These are phyloP conservation scores for Cyphomyrus discorhynchus DNA, from an alignment of 2,113 vertebrate genomes.

Conservation along the genomic window DNA sequence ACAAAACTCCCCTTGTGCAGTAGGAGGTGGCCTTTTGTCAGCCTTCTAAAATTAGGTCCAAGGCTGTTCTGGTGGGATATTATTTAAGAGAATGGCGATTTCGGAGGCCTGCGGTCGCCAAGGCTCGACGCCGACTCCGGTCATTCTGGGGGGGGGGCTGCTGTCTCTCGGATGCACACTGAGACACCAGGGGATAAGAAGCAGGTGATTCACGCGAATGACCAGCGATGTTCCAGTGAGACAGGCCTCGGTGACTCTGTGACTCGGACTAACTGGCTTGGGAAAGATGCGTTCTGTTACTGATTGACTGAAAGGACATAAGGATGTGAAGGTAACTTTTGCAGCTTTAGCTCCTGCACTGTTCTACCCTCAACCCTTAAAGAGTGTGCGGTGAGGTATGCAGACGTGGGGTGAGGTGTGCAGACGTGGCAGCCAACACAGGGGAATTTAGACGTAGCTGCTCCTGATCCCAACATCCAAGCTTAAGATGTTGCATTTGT, in stretches of 20 bases:
- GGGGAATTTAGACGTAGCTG: neutral
- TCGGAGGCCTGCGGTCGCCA: neutral
- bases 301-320: neutral
- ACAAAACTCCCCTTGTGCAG: neutral
- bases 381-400: neutral
- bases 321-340: neutral
- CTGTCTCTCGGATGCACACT: neutral
- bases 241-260: neutral
- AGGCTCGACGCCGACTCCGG: neutral
- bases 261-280: neutral
- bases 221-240: neutral
- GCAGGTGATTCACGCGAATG: neutral
- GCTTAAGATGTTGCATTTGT: neutral
- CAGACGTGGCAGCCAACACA: neutral
- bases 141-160: neutral
- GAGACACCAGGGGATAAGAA: neutral
- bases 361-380: neutral
- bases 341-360: neutral
- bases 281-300: neutral
- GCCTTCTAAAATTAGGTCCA: neutral
- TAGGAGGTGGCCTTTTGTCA: neutral
- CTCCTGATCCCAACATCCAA: neutral
- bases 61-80: neutral
- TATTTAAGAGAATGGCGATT: neutral
- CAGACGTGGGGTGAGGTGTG: neutral